Evolutionary conservation across 2,888 invertebrate genomes (phyloP).

Genomic region (Hypolimnas misippus): DNA sequence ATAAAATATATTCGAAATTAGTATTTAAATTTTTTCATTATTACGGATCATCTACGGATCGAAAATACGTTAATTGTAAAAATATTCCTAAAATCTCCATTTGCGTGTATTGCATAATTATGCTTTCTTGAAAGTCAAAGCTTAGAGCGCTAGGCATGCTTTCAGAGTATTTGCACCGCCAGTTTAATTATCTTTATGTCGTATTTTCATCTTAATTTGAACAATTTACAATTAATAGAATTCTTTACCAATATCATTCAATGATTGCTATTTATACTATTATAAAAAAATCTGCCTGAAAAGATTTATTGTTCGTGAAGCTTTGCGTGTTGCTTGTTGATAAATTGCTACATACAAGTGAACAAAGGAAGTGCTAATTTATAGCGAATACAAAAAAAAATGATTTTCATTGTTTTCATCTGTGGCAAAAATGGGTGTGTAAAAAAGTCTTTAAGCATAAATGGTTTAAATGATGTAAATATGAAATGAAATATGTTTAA

Average conservation of each 20-base stretch:
- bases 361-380: constrained; percentile 6
- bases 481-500: too few species aligned
- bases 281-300: not conserved
- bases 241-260: too few species aligned
- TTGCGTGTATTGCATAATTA: not conserved
- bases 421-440: too few species aligned
- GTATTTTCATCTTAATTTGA: not conserved
- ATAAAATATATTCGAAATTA: too few species aligned
- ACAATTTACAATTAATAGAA: too few species aligned
- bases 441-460: too few species aligned
- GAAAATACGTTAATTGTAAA: too few species aligned
- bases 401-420: too few species aligned
- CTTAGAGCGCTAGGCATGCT: constrained; percentile 17
- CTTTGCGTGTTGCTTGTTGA: constrained; percentile 26
- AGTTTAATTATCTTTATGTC: not conserved
- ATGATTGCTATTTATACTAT: too few species aligned
- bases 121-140: constrained; percentile 10
- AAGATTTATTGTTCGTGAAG: not conserved
- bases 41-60: too few species aligned
- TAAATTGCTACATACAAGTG: constrained; percentile 14
- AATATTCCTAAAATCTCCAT: constrained; percentile 26
- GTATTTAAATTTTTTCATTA: too few species aligned
- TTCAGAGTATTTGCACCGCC: not conserved
- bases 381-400: not conserved
- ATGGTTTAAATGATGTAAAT: too few species aligned